These are phyloP conservation scores for Silurus lanzhouensis DNA, from an alignment of 2,797 vertebrate species.

Conservation along the genomic window DNA sequence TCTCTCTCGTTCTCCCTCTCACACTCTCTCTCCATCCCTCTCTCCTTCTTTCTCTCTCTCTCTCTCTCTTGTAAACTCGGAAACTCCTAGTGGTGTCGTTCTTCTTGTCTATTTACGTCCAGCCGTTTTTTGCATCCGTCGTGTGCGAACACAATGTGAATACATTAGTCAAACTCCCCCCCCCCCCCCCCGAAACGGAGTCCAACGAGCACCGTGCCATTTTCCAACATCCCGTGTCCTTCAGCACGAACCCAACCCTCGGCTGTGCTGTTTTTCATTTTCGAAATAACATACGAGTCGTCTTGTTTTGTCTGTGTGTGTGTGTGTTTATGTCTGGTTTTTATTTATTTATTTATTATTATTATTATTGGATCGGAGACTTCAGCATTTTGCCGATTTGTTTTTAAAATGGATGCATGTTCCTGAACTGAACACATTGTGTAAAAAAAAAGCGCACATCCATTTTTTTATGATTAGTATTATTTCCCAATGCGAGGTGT, in stretches of 20 bases:
- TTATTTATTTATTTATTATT: no score
- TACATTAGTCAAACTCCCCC: conserved; percentile 46
- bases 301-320: not conserved
- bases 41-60: conserved; percentile 20
- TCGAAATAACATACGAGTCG: not conserved
- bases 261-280: not conserved
- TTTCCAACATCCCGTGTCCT: conserved; percentile 46
- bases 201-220: conserved; percentile 1
- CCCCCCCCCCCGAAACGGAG: not conserved
- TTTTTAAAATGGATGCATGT: not conserved
- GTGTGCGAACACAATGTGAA: conserved; percentile 41
- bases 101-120: conserved; percentile 41
- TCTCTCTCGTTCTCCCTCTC: conserved; percentile 16
- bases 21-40: not conserved
- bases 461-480: not conserved
- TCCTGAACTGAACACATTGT: not conserved
- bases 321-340: not conserved
- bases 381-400: no score
- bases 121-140: conserved; percentile 46
- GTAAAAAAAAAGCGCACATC: not conserved
- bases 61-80: conserved; percentile 28
- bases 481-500: not conserved
- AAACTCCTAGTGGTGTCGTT: conserved; percentile 3
- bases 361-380: no score
- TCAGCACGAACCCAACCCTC: conserved; percentile 32